These are phyloP conservation scores for Salpingus planirostris DNA, from an alignment of 2,888 invertebrate genomes.

Conservation along the genomic window DNA sequence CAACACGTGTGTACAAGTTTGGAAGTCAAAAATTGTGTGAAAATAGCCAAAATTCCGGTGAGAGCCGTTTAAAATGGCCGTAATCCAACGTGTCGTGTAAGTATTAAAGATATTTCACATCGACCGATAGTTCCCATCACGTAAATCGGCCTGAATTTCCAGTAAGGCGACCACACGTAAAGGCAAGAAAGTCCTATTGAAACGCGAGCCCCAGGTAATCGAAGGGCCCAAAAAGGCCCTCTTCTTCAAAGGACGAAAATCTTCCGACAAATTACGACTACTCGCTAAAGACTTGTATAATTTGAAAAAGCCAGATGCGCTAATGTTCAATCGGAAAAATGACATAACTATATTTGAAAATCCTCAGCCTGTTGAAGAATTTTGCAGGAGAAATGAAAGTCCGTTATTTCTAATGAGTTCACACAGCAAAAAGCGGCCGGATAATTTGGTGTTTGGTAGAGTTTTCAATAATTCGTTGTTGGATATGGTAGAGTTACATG, in stretches of 20 bases:
- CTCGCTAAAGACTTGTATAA: conserved; percentile 80
- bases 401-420: conserved; percentile 86
- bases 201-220: conserved; percentile 76
- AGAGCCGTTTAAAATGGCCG: conserved; percentile 32
- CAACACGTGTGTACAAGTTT: conserved; percentile 29
- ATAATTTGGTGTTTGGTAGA: conserved; percentile 83
- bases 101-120: conserved; percentile 16
- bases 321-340: conserved; percentile 70
- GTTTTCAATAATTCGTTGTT: conserved; percentile 82
- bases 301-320: conserved; percentile 78
- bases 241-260: conserved; percentile 77
- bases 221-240: conserved; percentile 81
- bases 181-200: conserved; percentile 75
- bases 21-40: conserved; percentile 2
- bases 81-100: conserved; percentile 42
- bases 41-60: conserved; percentile 5
- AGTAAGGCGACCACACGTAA: conserved; percentile 85
- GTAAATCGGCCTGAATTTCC: conserved; percentile 27
- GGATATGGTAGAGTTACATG: conserved; percentile 94
- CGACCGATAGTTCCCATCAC: neutral
- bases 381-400: conserved; percentile 75
- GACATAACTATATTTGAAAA: conserved; percentile 92
- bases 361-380: conserved; percentile 66
- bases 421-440: conserved; percentile 90
- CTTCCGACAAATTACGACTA: conserved; percentile 58